Evolutionary conservation across 2,888 invertebrate species (phyloP).

Genomic region (Clunio marinus): DNA sequence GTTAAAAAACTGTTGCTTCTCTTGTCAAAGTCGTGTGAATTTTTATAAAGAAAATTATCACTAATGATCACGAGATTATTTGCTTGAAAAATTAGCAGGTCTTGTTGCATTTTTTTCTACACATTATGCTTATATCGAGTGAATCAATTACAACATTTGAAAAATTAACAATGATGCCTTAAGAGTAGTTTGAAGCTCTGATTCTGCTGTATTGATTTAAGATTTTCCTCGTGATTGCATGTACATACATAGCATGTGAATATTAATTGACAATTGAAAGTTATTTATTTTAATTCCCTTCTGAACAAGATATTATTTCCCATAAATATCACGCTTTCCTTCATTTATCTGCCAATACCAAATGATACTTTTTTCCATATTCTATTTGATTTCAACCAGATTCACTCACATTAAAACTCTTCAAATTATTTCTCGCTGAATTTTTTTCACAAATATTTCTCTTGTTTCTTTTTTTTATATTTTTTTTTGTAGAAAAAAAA

Average conservation of each 20-base stretch:
- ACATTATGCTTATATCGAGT: neutral
- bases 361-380: no score
- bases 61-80: constrained; percentile 30
- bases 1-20: no score
- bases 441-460: neutral
- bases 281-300: neutral
- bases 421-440: neutral
- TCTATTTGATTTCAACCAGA: neutral
- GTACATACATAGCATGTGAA: neutral
- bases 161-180: neutral
- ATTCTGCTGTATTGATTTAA: neutral
- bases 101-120: neutral
- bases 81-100: constrained; percentile 1
- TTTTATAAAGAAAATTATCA: constrained; percentile 17
- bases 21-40: no score
- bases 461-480: no score
- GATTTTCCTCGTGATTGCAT: neutral
- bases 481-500: no score
- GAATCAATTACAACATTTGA: neutral
- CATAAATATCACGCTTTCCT: no score
- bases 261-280: neutral
- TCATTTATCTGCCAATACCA: no score
- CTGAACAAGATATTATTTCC: no score
- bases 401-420: neutral
- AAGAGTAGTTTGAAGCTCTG: neutral